A percentile compares a stretch with the other conserved stretches of the same genome.
Evolutionary conservation across 2,113 vertebrate species (phyloP).

Genomic region (Bubo scandiacus): DNA sequence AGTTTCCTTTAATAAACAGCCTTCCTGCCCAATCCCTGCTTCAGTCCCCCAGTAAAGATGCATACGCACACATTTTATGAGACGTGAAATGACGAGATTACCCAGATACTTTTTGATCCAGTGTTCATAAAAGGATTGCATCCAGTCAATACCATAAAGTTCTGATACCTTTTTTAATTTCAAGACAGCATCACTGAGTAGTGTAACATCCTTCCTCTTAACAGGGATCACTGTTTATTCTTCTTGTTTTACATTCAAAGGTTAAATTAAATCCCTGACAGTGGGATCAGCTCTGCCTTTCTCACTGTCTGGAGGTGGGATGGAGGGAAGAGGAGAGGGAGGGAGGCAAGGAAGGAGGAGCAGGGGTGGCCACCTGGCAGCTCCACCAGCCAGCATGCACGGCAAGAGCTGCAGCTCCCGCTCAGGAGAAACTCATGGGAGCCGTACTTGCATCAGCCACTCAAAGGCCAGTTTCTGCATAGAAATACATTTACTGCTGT

Average conservation of each 20-base stretch:
- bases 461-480: not conserved
- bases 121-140: not conserved
- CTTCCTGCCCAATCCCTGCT: not conserved
- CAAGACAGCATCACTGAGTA: not conserved
- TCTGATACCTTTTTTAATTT: not conserved
- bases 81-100: not conserved
- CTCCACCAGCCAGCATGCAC: rapidly evolving
- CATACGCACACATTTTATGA: not conserved
- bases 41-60: not conserved
- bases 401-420: not conserved
- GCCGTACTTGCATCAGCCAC: not conserved
- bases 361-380: rapidly evolving
- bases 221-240: not conserved
- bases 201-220: not conserved
- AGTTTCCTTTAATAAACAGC: not conserved
- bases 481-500: not conserved
- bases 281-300: not conserved
- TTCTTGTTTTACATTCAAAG: not conserved
- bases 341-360: not conserved
- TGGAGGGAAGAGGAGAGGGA: not conserved
- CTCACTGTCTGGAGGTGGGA: not conserved
- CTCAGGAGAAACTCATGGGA: not conserved
- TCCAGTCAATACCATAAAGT: not conserved
- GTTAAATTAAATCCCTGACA: not conserved
- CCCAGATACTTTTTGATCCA: not conserved